Base-by-base conservation (phyloP, 2,113 vertebrate genomes). In the Corythornis madagascariensis region DNA sequence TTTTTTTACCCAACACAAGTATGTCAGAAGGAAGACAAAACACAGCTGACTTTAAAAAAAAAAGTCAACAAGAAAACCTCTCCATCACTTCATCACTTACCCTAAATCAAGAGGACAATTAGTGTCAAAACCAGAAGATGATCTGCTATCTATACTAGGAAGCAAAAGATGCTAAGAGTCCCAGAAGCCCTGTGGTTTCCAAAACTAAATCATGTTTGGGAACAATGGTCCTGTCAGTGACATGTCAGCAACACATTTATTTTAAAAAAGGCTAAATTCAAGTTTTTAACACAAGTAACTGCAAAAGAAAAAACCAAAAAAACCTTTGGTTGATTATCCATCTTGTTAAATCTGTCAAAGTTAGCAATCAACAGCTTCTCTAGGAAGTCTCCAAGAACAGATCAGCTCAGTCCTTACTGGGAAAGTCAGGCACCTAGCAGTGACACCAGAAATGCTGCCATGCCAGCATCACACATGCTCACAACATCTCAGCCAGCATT, bases 401-500 rank as follows among this genome's bases (percentile, higher is more conserved):
- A 95, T 86, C 96, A 96, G 92, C 91, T 94, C 83, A 90, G 72
- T 88, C 90, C 94, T 95, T 88, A 94, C 64, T 50, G 50, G 78
- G 90, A 93, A 91, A 88, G 91, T 71, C 92, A 83, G 93, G 94
- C 48, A 89, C 85, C 71, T 86, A 87, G 79, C 67, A 88, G 93
- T 79, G 93, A 88, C 96, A 88, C 91, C 94, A 52, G 35, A 88
- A 96, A 80, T 93, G 86, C 93, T 91, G 85, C 47, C 72, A 67
- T 70, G 93, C 85, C 87, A 92, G 96, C 70, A 1, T 84, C 87
- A 88, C 84, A 56, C 61, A 95, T 90, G 95, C 94, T 92, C 57
- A 77, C 84, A 91, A 92, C 95, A 96, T 93, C 82, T 96, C 96
- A 95, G 93, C 94, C 88, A 96, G 95, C 96, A 93, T 77, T 81